phyloP scores from a whole-genome alignment of 2,888 invertebrate genomes.

The Lepeophtheirus nordmannii region DNA sequence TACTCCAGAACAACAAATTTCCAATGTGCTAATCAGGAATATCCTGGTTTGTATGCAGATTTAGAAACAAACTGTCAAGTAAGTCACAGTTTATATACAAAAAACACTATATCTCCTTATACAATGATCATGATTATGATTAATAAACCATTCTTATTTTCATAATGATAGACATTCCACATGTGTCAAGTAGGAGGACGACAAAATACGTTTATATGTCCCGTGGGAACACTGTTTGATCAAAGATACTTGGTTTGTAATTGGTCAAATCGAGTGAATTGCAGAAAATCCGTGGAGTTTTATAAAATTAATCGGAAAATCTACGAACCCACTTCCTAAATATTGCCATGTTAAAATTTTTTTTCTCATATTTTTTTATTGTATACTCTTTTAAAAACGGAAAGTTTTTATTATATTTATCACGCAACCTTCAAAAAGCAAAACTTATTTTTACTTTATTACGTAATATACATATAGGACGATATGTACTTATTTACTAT shows the following conservation, averaged over 20 bases:
- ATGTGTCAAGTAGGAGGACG: constrained; percentile 14
- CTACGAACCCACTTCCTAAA: neutral
- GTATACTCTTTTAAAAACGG: no score
- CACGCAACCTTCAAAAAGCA: no score
- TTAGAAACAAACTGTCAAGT: constrained; percentile 15
- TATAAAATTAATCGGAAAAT: constrained; percentile 9
- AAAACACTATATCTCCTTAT: neutral
- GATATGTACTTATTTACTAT: no score
- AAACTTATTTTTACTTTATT: no score
- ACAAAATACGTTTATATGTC: constrained; percentile 12
- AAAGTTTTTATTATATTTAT: no score
- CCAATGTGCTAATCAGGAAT: constrained; percentile 3
- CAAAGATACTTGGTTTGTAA: constrained; percentile 16
- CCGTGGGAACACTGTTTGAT: constrained; percentile 10
- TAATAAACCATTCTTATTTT: neutral
- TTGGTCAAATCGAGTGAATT: constrained; percentile 13
- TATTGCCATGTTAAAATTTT: neutral
- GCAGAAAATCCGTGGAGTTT: neutral
- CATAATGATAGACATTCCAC: neutral
- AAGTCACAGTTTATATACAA: constrained; percentile 1
- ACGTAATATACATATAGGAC: no score
- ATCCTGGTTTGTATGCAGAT: constrained; percentile 13
- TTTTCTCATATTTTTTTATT: no score
- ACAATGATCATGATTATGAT: neutral
- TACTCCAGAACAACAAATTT: neutral